These are phyloP conservation scores for Araneus ventricosus DNA, from an alignment of 1,140 invertebrate genomes.

Conservation along the genomic window DNA sequence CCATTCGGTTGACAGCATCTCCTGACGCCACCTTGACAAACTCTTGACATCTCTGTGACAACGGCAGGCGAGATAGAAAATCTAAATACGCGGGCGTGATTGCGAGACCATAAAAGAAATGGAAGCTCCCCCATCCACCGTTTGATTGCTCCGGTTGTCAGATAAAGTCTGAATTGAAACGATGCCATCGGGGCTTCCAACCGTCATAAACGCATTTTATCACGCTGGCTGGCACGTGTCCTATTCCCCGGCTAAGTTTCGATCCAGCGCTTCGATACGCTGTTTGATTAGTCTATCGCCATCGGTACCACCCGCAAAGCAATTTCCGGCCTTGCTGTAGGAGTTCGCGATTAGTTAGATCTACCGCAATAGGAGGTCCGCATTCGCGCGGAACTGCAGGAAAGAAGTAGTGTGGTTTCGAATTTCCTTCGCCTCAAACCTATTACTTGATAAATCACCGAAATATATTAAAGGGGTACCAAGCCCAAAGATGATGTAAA, in stretches of 20 bases:
- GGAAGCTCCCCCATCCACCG: no score
- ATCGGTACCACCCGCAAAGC: background rate
- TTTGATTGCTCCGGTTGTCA: background rate
- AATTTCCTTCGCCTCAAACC: no score
- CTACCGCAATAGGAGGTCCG: background rate
- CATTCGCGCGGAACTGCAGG: background rate
- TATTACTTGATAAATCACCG: no score
- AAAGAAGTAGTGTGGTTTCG: no score
- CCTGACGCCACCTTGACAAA: no score
- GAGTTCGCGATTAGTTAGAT: background rate
- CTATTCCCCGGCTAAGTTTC: slow-evolving; percentile 4
- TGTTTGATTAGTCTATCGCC: slow-evolving; percentile 23
- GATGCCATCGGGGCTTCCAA: background rate
- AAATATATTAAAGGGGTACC: no score
- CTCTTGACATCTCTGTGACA: no score
- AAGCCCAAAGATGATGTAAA: no score
- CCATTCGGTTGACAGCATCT: no score
- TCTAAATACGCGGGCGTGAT: background rate
- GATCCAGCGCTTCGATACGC: slow-evolving; percentile 7
- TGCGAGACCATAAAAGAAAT: background rate
- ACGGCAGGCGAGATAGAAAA: background rate
- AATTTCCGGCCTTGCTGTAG: slow-evolving; percentile 13
- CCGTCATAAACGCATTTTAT: slow-evolving; percentile 4
- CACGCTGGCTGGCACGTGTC: background rate
- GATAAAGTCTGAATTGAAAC: background rate